Evolutionary conservation across 2,888 invertebrate species (phyloP).

Genomic region (Erebia aethiops): DNA sequence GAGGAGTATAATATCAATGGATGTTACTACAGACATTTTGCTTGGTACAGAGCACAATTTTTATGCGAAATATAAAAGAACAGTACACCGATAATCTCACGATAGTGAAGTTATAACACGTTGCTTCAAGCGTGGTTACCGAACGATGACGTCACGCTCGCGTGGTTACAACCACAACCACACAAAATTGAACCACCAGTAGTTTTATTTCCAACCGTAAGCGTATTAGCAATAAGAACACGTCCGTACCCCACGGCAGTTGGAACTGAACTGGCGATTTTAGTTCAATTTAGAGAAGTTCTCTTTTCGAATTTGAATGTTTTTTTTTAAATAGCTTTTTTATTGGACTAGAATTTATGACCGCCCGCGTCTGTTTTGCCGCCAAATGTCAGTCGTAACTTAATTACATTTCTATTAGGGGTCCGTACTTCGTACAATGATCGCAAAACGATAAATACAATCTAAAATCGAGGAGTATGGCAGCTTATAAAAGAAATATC

Average conservation of each 20-base stretch:
- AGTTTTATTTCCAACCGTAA: conserved; percentile 47
- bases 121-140: conserved; percentile 74
- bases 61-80: conserved; percentile 48
- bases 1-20: conserved; percentile 6
- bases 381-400: conserved; percentile 66
- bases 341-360: conserved; percentile 78
- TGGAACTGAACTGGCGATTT: conserved; percentile 49
- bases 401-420: conserved; percentile 48
- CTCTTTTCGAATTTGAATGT: conserved; percentile 73
- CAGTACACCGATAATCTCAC: conserved; percentile 61
- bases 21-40: conserved; percentile 11
- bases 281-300: conserved; percentile 51
- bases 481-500: too few relatives aligned
- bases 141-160: conserved; percentile 76
- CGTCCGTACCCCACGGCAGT: conserved; percentile 42
- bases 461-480: too few relatives aligned
- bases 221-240: conserved; percentile 41
- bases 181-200: conserved; percentile 39
- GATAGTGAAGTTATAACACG: conserved; percentile 56
- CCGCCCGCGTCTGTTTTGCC: conserved; percentile 64
- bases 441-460: too few relatives aligned
- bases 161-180: conserved; percentile 54
- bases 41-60: conserved; percentile 32
- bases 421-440: not conserved
- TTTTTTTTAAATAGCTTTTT: conserved; percentile 80